These are phyloP conservation scores for Rhamnusium bicolor DNA, from an alignment of 2,888 invertebrate genomes.

Conservation along the genomic window DNA sequence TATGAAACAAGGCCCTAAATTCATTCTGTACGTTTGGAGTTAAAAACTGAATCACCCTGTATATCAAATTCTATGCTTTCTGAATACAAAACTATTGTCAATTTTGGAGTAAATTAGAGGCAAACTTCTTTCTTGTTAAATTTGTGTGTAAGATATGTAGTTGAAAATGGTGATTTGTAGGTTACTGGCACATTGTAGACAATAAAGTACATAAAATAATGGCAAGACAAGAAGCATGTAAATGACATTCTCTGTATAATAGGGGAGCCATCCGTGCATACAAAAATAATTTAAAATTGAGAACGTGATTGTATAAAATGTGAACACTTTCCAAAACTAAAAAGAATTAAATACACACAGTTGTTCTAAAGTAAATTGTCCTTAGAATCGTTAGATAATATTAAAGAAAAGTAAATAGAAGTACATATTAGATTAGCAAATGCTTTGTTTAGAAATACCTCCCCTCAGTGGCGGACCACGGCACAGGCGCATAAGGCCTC, in stretches of 20 bases:
- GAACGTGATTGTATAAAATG: background rate
- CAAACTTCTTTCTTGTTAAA: background rate
- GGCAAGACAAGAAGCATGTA: background rate
- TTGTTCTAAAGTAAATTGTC: background rate
- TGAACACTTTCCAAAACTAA: background rate
- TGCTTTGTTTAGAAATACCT: too few species aligned
- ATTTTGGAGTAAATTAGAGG: background rate
- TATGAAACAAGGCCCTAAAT: too few species aligned
- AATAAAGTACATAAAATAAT: background rate
- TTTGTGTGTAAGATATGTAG: background rate
- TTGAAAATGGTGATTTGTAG: background rate
- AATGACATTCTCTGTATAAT: background rate
- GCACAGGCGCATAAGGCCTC: too few species aligned
- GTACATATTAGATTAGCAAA: too few species aligned
- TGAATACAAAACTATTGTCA: background rate
- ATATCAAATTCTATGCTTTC: background rate
- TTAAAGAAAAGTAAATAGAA: too few species aligned
- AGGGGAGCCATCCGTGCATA: background rate
- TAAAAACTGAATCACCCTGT: too few species aligned
- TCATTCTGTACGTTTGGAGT: too few species aligned
- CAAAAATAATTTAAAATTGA: background rate
- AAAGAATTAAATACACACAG: background rate
- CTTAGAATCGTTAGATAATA: background rate
- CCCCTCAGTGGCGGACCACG: too few species aligned
- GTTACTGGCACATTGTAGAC: background rate